Percentiles rank a stretch among this genome's conserved stretches.
Evolutionary conservation across 2,113 vertebrate species (phyloP).

Genomic region (Cryptoleucopteryx plumbea): DNA sequence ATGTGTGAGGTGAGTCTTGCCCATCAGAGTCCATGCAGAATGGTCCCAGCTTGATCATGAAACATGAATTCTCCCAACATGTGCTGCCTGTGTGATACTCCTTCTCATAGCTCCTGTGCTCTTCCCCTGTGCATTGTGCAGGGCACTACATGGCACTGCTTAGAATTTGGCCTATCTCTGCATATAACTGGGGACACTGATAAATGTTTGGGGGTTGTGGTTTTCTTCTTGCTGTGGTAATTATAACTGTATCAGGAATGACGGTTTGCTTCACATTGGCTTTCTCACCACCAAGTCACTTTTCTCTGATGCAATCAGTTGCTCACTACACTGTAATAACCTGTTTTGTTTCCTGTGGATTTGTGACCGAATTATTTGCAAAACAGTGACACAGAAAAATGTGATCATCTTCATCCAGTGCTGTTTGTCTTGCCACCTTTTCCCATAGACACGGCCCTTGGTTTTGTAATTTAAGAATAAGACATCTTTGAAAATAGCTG

Average conservation of each 20-base stretch:
- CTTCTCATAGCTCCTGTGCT: neutral
- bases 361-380: neutral
- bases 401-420: neutral
- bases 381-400: neutral
- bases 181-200: neutral
- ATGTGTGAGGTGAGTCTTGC: neutral
- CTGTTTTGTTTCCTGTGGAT: neutral
- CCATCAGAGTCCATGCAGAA: no score
- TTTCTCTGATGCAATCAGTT: neutral
- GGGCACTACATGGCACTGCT: fast-evolving
- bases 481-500: neutral
- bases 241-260: neutral
- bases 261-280: neutral
- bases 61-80: neutral
- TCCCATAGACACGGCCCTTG: neutral
- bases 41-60: neutral
- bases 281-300: neutral
- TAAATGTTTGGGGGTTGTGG: neutral
- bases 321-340: neutral
- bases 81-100: neutral
- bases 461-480: neutral
- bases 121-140: neutral
- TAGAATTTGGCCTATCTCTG: no score
- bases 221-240: neutral
- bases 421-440: neutral